Conservation (phyloP, 1,140 invertebrate genomes). For the Cotesia typhae region DNA sequence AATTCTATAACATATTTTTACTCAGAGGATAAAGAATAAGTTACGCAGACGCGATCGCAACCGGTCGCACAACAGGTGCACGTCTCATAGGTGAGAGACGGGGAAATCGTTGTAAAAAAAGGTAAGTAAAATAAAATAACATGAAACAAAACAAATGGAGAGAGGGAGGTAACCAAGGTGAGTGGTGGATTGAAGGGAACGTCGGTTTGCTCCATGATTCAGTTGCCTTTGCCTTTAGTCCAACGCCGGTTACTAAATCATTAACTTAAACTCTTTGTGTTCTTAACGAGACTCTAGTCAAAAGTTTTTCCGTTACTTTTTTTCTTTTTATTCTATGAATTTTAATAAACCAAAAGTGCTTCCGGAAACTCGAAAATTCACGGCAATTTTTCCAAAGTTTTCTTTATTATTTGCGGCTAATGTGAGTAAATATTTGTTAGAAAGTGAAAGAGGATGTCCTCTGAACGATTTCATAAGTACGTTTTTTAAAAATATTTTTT, state of each 20-base stretch:
- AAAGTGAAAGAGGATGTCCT: conserved; percentile 51
- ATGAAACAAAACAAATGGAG: background rate
- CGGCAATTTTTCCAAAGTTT: too few relatives aligned
- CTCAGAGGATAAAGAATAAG: background rate
- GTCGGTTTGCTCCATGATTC: conserved; percentile 22
- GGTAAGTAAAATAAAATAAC: conserved; percentile 2
- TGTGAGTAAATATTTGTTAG: background rate
- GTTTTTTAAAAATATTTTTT: conserved; percentile 41
- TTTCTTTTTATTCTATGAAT: background rate
- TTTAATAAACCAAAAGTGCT: background rate
- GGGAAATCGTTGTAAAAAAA: conserved; percentile 25
- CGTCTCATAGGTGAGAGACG: conserved; percentile 28
- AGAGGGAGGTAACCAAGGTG: conserved; percentile 30
- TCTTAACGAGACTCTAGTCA: background rate
- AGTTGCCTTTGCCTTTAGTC: conserved; percentile 29
- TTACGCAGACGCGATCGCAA: conserved; percentile 1
- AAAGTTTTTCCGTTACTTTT: background rate
- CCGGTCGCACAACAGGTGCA: conserved; percentile 29
- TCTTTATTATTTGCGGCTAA: conserved; percentile 1
- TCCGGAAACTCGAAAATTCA: too few relatives aligned
- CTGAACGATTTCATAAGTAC: conserved; percentile 64
- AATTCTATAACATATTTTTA: too few relatives aligned
- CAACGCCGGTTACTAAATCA: conserved; percentile 26
- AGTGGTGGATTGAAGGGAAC: conserved; percentile 19
- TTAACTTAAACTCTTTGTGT: conserved; percentile 1